Evolutionary conservation across 2,113 vertebrate genomes (phyloP), one percentile per base, ranked within the genome.

Genomic region (Riparia riparia): DNA sequence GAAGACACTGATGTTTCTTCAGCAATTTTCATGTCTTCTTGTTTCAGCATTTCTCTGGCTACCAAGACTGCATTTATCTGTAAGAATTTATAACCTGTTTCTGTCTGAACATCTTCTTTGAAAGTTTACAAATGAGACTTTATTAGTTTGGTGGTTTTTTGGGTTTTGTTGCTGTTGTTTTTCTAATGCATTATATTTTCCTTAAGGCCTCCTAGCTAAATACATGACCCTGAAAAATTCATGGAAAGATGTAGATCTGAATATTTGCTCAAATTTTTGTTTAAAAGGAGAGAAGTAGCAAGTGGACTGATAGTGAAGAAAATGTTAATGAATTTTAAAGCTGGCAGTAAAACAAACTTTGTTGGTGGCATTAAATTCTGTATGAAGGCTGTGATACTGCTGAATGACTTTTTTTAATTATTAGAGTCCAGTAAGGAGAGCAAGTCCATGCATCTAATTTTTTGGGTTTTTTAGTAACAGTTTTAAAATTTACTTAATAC

Each of bases 41-140:
- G 92, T 97, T 58, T 99, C 99, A 21, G 99, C 99, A 11, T 99
- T 99, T 97, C 98, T 99, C 90, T 99, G 99, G 99, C 96, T 98
- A 19, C 98, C 98, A 34, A 98, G 99, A 70, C 97, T 99, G 44
- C 98, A 99, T 65, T 44, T 96, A 83, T 99, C 99, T 24, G 99
- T 99, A 98, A 99, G 99, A 79, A 84, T 63, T 94, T 73, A 58
- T 74, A 94, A 91, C 32, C 13, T 70, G 4, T 47, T 94, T 87
- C 51, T 29, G 90, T 87, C 65, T 92, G 41, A 94, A 96, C 94
- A 12, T 10, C 50, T n/a, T 12, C 14, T 89, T 76, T 44, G 32
- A 76, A 80, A 66, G 49, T 61, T 91, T 95, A 68, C 50, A 84
- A 69, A 47, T 22, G 32, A 69, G 7, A 64, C 8, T 64, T 80